phyloP scores from a whole-genome alignment of 2,113 vertebrate genomes.

The Gulo gulo region DNA sequence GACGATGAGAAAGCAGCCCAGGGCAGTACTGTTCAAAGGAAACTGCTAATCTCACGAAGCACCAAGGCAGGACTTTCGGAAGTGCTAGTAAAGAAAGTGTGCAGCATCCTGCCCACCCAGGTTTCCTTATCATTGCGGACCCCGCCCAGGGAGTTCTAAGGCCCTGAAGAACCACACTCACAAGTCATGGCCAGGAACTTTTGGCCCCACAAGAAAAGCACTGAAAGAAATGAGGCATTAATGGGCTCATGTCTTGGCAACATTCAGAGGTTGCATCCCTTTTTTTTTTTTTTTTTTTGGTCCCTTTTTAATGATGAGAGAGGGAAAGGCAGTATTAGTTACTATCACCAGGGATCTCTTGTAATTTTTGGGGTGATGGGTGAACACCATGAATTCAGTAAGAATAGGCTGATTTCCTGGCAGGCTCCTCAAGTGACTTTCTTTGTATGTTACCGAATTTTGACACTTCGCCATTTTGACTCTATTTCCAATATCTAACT shows the following conservation, averaged over 20 bases:
- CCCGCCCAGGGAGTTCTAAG: neutral
- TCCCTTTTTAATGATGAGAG: neutral
- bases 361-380: neutral
- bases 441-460: neutral
- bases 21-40: neutral
- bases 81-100: neutral
- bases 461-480: neutral
- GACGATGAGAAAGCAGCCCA: neutral
- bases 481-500: neutral
- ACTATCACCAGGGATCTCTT: neutral
- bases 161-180: neutral
- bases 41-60: neutral
- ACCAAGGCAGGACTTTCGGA: neutral
- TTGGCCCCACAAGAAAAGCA: neutral
- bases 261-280: neutral
- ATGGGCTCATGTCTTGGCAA: neutral
- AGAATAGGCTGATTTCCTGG: neutral
- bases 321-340: neutral
- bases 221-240: neutral
- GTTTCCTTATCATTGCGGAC: neutral
- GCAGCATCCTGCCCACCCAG: no score
- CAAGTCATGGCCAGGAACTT: neutral
- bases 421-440: neutral
- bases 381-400: neutral
- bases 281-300: neutral